phyloP scores from a whole-genome alignment of 2,113 vertebrate species.

The Bubalus kerabau region DNA sequence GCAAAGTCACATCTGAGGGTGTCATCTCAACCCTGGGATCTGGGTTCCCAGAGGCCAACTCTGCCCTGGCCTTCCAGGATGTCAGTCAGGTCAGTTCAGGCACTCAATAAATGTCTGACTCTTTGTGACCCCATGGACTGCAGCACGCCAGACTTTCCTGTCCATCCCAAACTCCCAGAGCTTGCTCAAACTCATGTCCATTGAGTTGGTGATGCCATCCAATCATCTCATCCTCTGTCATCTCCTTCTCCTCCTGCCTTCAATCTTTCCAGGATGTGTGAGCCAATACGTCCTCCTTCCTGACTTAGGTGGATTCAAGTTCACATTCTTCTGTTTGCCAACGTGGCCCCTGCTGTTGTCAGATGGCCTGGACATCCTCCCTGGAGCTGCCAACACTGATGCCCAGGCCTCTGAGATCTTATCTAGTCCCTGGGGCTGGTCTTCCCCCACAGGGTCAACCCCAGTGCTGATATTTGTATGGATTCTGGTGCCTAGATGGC shows the following conservation, averaged over 20 bases:
- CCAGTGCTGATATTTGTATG: not conserved
- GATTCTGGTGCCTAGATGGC: not conserved
- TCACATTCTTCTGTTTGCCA: not conserved
- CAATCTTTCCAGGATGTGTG: not conserved
- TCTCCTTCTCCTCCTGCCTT: not conserved
- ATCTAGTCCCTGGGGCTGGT: no score
- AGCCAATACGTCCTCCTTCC: not conserved
- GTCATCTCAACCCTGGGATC: fast-evolving
- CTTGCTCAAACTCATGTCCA: not conserved
- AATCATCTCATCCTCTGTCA: fast-evolving
- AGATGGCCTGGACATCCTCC: not conserved
- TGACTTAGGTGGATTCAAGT: not conserved
- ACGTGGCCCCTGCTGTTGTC: fast-evolving
- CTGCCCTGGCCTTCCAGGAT: not conserved
- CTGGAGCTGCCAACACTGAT: not conserved
- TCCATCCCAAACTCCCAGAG: not conserved
- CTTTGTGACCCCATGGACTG: not conserved
- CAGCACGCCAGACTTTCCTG: fast-evolving
- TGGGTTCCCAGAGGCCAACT: not conserved
- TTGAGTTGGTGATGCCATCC: not conserved
- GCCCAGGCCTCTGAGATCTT: not conserved
- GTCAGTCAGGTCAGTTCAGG: not conserved
- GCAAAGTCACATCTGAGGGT: not conserved
- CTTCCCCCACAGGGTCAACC: not conserved
- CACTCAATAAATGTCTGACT: fast-evolving